Evolutionary conservation across 2,888 invertebrate genomes (phyloP).

Genomic region (Caenorhabditis wallacei): DNA sequence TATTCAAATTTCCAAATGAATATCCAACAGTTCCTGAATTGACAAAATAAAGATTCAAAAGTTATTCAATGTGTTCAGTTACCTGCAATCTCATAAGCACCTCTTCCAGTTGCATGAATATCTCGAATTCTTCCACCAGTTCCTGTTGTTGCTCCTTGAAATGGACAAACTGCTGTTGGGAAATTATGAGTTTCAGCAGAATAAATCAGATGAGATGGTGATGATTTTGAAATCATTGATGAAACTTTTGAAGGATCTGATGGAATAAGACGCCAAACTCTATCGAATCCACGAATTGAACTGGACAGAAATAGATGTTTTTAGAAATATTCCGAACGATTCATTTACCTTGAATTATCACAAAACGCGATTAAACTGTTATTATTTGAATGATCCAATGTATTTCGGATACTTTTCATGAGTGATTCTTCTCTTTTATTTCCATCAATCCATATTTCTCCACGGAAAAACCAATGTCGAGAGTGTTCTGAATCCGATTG

Average conservation of each 20-base stretch:
- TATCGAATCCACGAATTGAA: constrained; percentile 53
- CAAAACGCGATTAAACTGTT: constrained; percentile 98
- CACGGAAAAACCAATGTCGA: constrained; percentile 90
- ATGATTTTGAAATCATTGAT: constrained; percentile 85
- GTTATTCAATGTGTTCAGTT: not conserved
- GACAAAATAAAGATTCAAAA: not conserved
- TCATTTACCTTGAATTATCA: constrained; percentile 92
- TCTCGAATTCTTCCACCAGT: constrained; percentile 97
- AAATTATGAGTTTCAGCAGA: constrained; percentile 99
- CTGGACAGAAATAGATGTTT: constrained; percentile 2
- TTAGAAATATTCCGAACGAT: not conserved
- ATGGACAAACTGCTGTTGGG: constrained; percentile 88
- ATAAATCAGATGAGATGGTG: constrained; percentile 92
- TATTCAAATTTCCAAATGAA: constrained; percentile 93
- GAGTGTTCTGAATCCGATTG: constrained; percentile 93
- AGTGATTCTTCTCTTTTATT: constrained; percentile 88
- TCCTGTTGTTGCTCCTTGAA: constrained; percentile 85
- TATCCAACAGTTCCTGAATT: constrained; percentile 91
- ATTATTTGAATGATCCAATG: constrained; percentile 90
- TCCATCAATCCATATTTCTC: constrained; percentile 90
- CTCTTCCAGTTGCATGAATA: constrained; percentile 93
- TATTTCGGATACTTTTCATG: constrained; percentile 94
- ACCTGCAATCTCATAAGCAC: constrained; percentile 80
- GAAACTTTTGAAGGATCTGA: constrained; percentile 87
- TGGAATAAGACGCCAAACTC: constrained; percentile 87